Base-by-base conservation (phyloP, 1,140 invertebrate genomes). In the Drosophila ironensis region DNA sequence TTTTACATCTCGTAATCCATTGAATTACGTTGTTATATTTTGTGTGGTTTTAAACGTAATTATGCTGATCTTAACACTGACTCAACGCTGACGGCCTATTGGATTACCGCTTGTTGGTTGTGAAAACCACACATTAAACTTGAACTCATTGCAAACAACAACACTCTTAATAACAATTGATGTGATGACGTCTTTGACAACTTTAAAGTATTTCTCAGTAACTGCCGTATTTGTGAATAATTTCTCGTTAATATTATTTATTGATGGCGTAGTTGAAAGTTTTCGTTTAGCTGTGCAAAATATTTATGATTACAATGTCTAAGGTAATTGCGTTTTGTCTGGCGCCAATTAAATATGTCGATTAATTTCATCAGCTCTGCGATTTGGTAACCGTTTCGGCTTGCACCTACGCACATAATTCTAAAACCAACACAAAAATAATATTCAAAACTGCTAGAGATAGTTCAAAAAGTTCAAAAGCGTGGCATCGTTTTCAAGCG, bases 1-100 rank as follows among this genome's bases (percentile, higher is more conserved):
- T 57, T 81, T 60, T 42, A 35, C 30, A 44, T 28, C 22, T 9
- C 42, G 22, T 48, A 42, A 35, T 22, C 50, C 56, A 64, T 57
- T 66, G 22, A 51, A 52, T 59, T 66, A 69, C 67, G 46, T 25
- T 41, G 25, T 38, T 22, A 41, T 22, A 41, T 33, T 46, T 60
- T 27, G 11, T 63, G 75, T 27, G 69, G 75, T 68, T 50, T 35
- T 56, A 17, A 38, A 35, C 40, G 19, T 37, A 12, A 51, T 33
- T 25, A 60, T 60, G 56, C 42, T 75, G 66, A 75, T 70, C 74
- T 75, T 71, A 75, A 71, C 71, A 78, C 38, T 78, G 50, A 68
- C 30, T 33, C 25, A 14, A n/a, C n/a, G n/a, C n/a, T 22, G 11
- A 16, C 14, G 4, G 16, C 8, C 25, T 57, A 66, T 51, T 51